Percentiles rank a stretch among this genome's conserved stretches.
These are phyloP conservation scores for Fissipunctia ypsillon DNA, from an alignment of 2,888 invertebrate genomes.

Conservation along the genomic window DNA sequence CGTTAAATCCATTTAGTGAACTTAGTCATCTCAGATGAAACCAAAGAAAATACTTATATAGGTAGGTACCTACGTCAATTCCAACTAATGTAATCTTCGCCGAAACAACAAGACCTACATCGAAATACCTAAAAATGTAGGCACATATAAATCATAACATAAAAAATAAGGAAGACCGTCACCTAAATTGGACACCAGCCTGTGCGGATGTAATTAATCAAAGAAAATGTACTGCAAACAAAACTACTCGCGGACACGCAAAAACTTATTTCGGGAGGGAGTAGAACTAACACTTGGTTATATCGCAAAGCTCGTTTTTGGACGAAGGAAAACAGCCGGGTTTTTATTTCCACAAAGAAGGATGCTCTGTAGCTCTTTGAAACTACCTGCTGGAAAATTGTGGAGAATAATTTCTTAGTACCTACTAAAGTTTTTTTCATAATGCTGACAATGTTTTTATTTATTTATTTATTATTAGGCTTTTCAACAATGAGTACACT, in stretches of 20 bases:
- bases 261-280: constrained; percentile 69
- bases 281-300: constrained; percentile 66
- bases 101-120: background rate
- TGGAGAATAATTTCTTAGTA: constrained; percentile 15
- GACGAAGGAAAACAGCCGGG: constrained; percentile 46
- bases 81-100: too few species aligned
- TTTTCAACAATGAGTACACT: too few species aligned
- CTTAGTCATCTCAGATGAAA: too few species aligned
- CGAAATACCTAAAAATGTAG: constrained; percentile 5
- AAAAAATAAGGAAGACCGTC: constrained; percentile 58
- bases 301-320: constrained; percentile 56
- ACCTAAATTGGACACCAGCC: constrained; percentile 60
- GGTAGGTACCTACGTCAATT: background rate
- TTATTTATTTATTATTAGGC: too few species aligned
- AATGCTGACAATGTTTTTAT: background rate
- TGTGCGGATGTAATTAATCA: constrained; percentile 68
- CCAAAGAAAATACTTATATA: too few species aligned
- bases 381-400: constrained; percentile 27
- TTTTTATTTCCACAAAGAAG: constrained; percentile 53
- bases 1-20: too few species aligned
- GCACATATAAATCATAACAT: constrained; percentile 42
- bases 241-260: constrained; percentile 66
- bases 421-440: constrained; percentile 4
- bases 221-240: constrained; percentile 68
- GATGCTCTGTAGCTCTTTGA: constrained; percentile 12